Percentiles rank a stretch among this genome's conserved stretches.
Evolutionary conservation across 2,113 vertebrate genomes (phyloP).

Genomic region (Syrrhaptes paradoxus): DNA sequence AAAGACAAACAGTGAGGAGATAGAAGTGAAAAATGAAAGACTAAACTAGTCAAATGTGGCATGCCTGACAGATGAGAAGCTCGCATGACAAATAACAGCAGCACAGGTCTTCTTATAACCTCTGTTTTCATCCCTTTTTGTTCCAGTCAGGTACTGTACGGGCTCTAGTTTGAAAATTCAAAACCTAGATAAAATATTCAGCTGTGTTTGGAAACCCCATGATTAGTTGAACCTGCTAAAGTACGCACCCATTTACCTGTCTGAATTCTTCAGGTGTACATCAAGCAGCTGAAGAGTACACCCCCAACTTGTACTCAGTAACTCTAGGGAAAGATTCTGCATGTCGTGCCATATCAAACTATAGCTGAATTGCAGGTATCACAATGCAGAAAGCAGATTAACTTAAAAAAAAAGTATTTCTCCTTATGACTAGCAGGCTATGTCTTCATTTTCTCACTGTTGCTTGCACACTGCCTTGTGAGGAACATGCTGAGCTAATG

Average conservation of each 20-base stretch:
- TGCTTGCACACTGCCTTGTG: neutral
- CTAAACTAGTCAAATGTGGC: conserved; percentile 10
- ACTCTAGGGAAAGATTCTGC: neutral
- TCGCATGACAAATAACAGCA: neutral
- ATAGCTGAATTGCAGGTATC: neutral
- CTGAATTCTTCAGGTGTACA: neutral
- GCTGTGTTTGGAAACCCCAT: neutral
- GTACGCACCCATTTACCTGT: neutral
- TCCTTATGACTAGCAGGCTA: neutral
- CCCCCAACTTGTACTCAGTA: neutral
- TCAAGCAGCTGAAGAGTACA: neutral
- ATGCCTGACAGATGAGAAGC: neutral
- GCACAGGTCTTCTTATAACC: neutral
- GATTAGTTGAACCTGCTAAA: neutral
- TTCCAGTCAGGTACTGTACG: neutral
- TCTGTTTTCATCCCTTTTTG: neutral
- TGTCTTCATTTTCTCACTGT: neutral
- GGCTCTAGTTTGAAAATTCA: neutral
- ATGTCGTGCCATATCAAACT: rapidly evolving
- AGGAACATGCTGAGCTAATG: neutral
- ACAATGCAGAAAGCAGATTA: neutral
- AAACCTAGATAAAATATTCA: neutral
- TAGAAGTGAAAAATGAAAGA: conserved; percentile 31
- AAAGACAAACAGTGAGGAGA: neutral
- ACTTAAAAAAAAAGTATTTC: neutral